These are phyloP conservation scores for Antennarius maculatus DNA, from an alignment of 2,797 vertebrate species.

Conservation along the genomic window DNA sequence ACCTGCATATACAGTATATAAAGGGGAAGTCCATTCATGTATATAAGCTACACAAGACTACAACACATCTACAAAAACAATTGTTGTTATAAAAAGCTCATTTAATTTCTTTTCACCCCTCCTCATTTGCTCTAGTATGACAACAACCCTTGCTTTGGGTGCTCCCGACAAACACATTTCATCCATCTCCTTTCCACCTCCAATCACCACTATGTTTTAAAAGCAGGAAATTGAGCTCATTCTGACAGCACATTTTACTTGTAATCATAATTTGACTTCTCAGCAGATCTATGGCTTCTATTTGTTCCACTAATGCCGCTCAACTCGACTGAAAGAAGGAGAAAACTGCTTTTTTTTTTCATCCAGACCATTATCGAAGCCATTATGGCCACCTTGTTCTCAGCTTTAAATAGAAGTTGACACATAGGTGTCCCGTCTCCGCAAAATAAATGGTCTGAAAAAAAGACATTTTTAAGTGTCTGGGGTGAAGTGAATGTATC, in stretches of 20 bases:
- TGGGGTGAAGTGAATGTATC: too few species aligned
- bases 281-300: conserved; percentile 25
- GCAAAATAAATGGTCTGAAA: too few species aligned
- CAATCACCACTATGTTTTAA: conserved; percentile 48
- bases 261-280: conserved; percentile 57
- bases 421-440: too few species aligned
- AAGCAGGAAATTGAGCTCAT: conserved; percentile 61
- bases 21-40: neutral
- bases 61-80: neutral
- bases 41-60: neutral
- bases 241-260: conserved; percentile 53
- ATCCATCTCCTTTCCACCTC: conserved; percentile 47
- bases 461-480: too few species aligned
- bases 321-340: conserved; percentile 3
- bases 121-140: conserved; percentile 24
- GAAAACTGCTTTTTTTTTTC: neutral
- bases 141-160: conserved; percentile 16
- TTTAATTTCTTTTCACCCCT: neutral
- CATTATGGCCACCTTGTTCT: conserved; percentile 7
- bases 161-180: conserved; percentile 38
- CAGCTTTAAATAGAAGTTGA: too few species aligned
- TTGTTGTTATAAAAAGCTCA: neutral
- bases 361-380: conserved; percentile 9
- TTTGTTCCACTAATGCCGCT: conserved; percentile 18
- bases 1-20: neutral